Percentiles rank a stretch among this genome's conserved stretches.
phyloP scores from a whole-genome alignment of 2,888 invertebrate species.

The Diloba caeruleocephala region DNA sequence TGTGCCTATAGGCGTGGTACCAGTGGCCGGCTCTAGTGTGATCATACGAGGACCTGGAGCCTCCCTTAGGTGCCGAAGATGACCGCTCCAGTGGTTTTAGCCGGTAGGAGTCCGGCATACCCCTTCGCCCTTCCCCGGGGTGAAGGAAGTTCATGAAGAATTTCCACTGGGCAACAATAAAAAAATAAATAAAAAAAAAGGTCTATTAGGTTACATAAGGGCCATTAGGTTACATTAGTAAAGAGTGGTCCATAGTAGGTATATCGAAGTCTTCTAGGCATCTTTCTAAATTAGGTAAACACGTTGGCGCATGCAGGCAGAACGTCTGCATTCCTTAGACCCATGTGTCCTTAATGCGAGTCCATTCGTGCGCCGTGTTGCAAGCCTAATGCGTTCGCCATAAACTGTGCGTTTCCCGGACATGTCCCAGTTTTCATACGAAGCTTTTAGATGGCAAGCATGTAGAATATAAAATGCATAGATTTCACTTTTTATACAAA shows the following conservation, averaged over 20 bases:
- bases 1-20: too few relatives aligned
- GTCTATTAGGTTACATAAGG: too few relatives aligned
- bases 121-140: too few relatives aligned
- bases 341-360: conserved; percentile 44
- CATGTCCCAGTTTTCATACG: conserved; percentile 40
- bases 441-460: conserved; percentile 33
- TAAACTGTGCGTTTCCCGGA: conserved; percentile 44
- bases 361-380: conserved; percentile 42
- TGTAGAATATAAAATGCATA: conserved; percentile 29
- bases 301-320: conserved; percentile 31
- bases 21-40: too few relatives aligned
- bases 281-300: conserved; percentile 50
- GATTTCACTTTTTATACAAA: conserved; percentile 46
- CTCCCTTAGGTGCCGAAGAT: too few relatives aligned
- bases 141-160: too few relatives aligned
- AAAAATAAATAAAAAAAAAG: too few relatives aligned
- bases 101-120: too few relatives aligned
- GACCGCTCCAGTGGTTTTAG: too few relatives aligned
- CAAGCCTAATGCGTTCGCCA: conserved; percentile 45
- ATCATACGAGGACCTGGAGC: too few relatives aligned
- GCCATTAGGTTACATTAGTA: too few relatives aligned
- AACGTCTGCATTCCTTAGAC: conserved; percentile 52
- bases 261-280: conserved; percentile 38
- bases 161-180: too few relatives aligned
- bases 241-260: conserved; percentile 31